Percentiles rank a stretch among this genome's conserved stretches.
Evolutionary conservation across 2,888 invertebrate species (phyloP).

Genomic region (Chymomyza amoena): DNA sequence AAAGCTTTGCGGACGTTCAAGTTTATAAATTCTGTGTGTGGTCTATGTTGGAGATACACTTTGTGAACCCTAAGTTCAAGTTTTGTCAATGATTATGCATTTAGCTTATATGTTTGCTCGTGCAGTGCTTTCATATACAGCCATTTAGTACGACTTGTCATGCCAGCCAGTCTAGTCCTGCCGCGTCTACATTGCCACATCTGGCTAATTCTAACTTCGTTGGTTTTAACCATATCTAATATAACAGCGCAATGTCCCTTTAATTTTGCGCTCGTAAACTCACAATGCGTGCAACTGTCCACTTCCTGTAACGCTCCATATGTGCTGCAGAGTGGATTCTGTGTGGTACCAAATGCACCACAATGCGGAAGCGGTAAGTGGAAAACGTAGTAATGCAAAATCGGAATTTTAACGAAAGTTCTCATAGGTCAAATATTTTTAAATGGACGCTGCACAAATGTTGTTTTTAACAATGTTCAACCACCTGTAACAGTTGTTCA

Average conservation of each 20-base stretch:
- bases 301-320: conserved; percentile 29
- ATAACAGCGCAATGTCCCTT: conserved; percentile 23
- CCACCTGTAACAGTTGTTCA: conserved; percentile 12
- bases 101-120: neutral
- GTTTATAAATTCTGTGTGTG: neutral
- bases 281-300: conserved; percentile 13
- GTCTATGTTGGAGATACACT: neutral
- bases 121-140: neutral
- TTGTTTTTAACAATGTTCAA: conserved; percentile 4
- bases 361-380: conserved; percentile 31
- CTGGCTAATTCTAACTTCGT: neutral
- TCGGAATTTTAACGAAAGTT: neutral
- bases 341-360: conserved; percentile 14
- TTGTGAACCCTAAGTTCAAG: neutral
- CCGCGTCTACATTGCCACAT: conserved; percentile 1
- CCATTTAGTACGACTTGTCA: conserved; percentile 47
- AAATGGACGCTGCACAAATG: neutral
- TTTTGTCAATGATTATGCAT: neutral
- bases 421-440: conserved; percentile 27
- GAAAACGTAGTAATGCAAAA: neutral
- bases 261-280: conserved; percentile 14
- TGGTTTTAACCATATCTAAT: neutral
- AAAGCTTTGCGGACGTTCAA: neutral
- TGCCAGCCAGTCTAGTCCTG: conserved; percentile 43
- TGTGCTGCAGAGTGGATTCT: conserved; percentile 34